These are phyloP conservation scores for Odontophorus gujanensis DNA, from an alignment of 2,113 vertebrate species.

Conservation along the genomic window DNA sequence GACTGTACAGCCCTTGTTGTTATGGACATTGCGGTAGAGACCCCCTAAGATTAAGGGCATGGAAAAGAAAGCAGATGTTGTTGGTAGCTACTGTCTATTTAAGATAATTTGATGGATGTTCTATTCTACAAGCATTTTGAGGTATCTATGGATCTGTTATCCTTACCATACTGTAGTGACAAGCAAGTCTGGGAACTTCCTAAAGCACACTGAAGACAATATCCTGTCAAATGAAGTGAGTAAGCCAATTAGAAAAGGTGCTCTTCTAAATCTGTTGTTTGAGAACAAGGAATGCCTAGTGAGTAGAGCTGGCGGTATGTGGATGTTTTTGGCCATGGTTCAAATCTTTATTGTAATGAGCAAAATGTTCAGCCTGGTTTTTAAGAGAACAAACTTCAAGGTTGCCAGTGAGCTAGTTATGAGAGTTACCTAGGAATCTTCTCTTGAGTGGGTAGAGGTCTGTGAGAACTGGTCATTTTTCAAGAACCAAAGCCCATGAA, in stretches of 20 bases:
- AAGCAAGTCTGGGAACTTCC: not conserved
- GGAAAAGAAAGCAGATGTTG: not conserved
- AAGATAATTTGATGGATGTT: not conserved
- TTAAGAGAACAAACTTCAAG: not conserved
- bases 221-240: not conserved
- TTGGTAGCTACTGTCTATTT: not conserved
- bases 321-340: not conserved
- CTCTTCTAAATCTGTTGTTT: not conserved
- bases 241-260: not conserved
- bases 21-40: not conserved
- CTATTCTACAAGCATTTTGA: not conserved
- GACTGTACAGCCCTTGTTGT: not conserved
- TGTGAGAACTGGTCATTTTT: too few species aligned
- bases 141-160: not conserved
- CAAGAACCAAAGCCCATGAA: too few species aligned
- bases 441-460: too few species aligned
- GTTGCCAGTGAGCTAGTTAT: not conserved
- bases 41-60: not conserved
- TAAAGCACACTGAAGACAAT: not conserved
- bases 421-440: not conserved
- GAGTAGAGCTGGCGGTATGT: not conserved
- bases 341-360: not conserved
- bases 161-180: not conserved
- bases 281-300: not conserved
- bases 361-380: not conserved